phyloP scores from a whole-genome alignment of 2,797 vertebrate genomes.

The Ispidina picta region DNA sequence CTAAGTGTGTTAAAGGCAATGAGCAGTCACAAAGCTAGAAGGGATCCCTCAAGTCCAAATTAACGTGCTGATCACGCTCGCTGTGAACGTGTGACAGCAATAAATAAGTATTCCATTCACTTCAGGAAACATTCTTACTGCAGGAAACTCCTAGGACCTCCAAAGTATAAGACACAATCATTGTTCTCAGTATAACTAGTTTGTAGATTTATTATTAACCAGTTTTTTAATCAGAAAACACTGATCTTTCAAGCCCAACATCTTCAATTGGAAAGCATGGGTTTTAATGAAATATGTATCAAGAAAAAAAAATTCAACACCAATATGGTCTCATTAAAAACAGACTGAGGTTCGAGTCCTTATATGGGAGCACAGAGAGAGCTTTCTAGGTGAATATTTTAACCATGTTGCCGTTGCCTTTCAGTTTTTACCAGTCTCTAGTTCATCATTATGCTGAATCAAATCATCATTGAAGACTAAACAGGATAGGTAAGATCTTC shows the following conservation, averaged over 20 bases:
- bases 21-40: background rate
- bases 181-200: background rate
- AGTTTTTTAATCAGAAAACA: background rate
- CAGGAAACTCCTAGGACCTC: background rate
- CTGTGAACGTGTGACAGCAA: background rate
- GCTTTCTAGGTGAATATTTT: background rate
- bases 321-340: background rate
- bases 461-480: background rate
- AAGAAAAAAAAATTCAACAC: background rate
- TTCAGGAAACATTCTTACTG: background rate
- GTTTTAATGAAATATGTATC: background rate
- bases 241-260: background rate
- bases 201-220: background rate
- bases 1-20: background rate
- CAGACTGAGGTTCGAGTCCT: background rate
- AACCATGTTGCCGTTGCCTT: background rate
- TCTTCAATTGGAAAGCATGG: background rate
- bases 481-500: accelerated
- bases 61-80: accelerated
- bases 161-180: background rate
- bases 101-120: background rate
- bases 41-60: background rate
- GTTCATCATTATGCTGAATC: background rate
- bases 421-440: background rate
- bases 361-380: background rate